A percentile compares a stretch with the other conserved stretches of the same genome.
Evolutionary conservation across 1,140 invertebrate species (phyloP).

Genomic region (Drosophila nasuta): DNA sequence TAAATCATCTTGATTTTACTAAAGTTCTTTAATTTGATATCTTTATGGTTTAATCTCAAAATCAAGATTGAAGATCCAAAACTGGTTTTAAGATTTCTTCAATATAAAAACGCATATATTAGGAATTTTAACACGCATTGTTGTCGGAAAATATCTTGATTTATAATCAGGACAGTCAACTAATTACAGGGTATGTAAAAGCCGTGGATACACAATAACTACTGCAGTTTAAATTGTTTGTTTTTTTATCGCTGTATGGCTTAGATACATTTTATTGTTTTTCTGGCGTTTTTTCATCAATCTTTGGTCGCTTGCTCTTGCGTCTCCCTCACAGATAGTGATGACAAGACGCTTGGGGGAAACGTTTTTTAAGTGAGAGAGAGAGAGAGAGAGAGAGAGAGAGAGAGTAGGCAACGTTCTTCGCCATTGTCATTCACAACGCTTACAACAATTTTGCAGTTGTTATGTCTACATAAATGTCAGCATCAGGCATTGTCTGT

Average conservation of each 20-base stretch:
- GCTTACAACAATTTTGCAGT: slow-evolving; percentile 50
- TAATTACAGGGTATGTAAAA: not conserved
- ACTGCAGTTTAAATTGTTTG: not conserved
- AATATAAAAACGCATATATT: too few relatives aligned
- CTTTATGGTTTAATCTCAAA: too few relatives aligned
- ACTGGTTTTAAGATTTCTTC: too few relatives aligned
- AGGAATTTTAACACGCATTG: too few relatives aligned
- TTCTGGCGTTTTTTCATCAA: slow-evolving; percentile 73
- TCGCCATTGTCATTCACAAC: slow-evolving; percentile 53
- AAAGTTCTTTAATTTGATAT: too few relatives aligned
- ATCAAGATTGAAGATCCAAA: too few relatives aligned
- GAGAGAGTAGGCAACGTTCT: slow-evolving; percentile 42
- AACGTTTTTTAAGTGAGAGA: slow-evolving; percentile 38
- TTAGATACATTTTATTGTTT: slow-evolving; percentile 75
- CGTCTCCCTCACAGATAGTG: slow-evolving; percentile 31
- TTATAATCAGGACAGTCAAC: too few relatives aligned
- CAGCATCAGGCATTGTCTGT: slow-evolving; percentile 69
- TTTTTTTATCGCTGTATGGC: slow-evolving; percentile 24
- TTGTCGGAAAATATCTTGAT: too few relatives aligned
- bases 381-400: not conserved
- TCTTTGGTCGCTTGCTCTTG: slow-evolving; percentile 59
- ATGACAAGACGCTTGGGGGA: too few relatives aligned
- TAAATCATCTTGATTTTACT: too few relatives aligned
- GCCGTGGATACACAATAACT: not conserved
- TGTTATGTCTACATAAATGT: slow-evolving; percentile 78